Conservation (phyloP, 2,888 invertebrate species). For the Adelphocoris suturalis region DNA sequence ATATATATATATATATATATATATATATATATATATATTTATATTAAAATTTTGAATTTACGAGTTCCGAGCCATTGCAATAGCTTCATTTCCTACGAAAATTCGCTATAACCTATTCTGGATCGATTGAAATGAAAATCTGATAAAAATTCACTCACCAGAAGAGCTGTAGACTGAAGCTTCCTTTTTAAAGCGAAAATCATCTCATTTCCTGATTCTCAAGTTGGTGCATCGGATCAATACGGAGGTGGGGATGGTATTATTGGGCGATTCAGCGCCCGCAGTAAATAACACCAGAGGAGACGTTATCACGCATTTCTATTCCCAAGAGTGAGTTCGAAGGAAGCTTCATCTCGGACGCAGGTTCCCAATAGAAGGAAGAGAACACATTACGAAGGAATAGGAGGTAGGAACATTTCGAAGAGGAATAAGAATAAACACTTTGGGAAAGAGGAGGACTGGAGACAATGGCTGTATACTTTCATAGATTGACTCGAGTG, state of each 20-base stretch:
- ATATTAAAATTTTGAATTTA: too few relatives aligned
- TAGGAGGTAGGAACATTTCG: not conserved
- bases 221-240: too few relatives aligned
- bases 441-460: conserved; percentile 32
- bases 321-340: conserved; percentile 13
- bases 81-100: too few relatives aligned
- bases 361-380: not conserved
- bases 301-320: not conserved
- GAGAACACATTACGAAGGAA: not conserved
- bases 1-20: too few relatives aligned
- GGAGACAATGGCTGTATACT: conserved; percentile 58
- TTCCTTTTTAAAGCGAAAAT: too few relatives aligned
- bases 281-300: not conserved
- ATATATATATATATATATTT: too few relatives aligned
- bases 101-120: too few relatives aligned
- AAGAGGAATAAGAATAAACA: conserved; percentile 44
- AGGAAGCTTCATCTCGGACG: not conserved
- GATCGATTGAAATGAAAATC: too few relatives aligned
- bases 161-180: too few relatives aligned
- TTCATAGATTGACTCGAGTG: conserved; percentile 62
- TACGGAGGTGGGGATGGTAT: not conserved
- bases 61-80: too few relatives aligned
- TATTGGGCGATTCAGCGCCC: not conserved
- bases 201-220: too few relatives aligned
- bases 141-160: too few relatives aligned